A percentile compares a stretch with the other conserved stretches of the same genome.
Evolutionary conservation across 2,113 vertebrate species (phyloP).

Genomic region (Solea senegalensis): DNA sequence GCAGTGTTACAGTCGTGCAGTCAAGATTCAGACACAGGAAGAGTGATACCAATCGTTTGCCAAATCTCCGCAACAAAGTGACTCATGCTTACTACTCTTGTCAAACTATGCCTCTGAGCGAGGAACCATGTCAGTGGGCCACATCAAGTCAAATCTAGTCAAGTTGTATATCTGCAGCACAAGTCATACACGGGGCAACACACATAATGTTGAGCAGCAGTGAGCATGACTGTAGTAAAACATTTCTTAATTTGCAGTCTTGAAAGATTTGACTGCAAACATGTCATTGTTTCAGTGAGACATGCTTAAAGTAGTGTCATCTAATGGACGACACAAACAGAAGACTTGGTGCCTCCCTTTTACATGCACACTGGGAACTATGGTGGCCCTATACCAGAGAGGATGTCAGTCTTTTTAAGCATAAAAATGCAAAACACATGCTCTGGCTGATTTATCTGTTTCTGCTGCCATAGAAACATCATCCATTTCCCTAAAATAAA

Average conservation of each 20-base stretch:
- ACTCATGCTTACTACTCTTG: not conserved
- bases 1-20: not conserved
- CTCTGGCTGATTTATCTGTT: too few species aligned
- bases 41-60: not conserved
- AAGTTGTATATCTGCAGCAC: not conserved
- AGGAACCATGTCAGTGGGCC: not conserved
- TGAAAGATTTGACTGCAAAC: not conserved
- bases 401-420: too few species aligned
- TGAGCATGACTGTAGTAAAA: slow-evolving; percentile 3
- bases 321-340: too few species aligned
- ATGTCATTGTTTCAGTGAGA: too few species aligned
- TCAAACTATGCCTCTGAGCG: not conserved
- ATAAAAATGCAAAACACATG: too few species aligned
- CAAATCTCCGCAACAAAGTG: not conserved
- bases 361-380: too few species aligned
- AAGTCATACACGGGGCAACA: slow-evolving; percentile 2
- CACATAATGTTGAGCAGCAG: too few species aligned
- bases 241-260: not conserved
- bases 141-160: not conserved
- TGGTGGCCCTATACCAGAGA: too few species aligned
- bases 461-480: too few species aligned
- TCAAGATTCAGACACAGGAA: not conserved
- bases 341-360: too few species aligned
- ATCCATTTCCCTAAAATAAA: too few species aligned
- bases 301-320: too few species aligned